Evolutionary conservation across 2,113 vertebrate genomes (phyloP).

Genomic region (Struthidea cinerea): DNA sequence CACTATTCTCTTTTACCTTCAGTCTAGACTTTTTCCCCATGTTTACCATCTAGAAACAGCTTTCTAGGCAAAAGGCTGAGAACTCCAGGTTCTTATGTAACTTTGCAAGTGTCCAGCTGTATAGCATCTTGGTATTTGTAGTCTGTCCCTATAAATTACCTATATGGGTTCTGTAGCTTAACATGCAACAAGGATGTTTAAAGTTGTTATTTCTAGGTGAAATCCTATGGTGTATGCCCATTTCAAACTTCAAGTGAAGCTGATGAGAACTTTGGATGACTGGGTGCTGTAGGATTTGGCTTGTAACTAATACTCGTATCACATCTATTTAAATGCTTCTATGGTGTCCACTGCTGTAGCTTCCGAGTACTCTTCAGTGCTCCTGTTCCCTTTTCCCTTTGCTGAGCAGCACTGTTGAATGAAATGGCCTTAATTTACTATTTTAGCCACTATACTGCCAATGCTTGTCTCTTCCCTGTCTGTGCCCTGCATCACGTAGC

Average conservation of each 20-base stretch:
- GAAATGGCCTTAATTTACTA: constrained; percentile 67
- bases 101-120: neutral
- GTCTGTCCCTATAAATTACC: neutral
- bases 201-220: neutral
- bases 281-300: neutral
- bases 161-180: neutral
- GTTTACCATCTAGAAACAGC: neutral
- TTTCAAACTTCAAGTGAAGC: neutral
- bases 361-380: neutral
- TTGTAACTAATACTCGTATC: neutral
- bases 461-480: constrained; percentile 89
- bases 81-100: rapidly evolving
- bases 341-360: neutral
- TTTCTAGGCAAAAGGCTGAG: neutral
- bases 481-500: constrained; percentile 87
- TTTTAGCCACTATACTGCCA: constrained; percentile 81
- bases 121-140: neutral
- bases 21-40: neutral
- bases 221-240: neutral
- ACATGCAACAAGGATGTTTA: rapidly evolving
- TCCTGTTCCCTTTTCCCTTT: neutral
- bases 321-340: neutral
- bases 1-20: neutral
- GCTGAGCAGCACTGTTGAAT: neutral
- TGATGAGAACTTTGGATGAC: neutral